Percentiles rank a stretch among this genome's conserved stretches.
Evolutionary conservation across 2,797 vertebrate genomes (phyloP).

Genomic region (Tangara arthus): DNA sequence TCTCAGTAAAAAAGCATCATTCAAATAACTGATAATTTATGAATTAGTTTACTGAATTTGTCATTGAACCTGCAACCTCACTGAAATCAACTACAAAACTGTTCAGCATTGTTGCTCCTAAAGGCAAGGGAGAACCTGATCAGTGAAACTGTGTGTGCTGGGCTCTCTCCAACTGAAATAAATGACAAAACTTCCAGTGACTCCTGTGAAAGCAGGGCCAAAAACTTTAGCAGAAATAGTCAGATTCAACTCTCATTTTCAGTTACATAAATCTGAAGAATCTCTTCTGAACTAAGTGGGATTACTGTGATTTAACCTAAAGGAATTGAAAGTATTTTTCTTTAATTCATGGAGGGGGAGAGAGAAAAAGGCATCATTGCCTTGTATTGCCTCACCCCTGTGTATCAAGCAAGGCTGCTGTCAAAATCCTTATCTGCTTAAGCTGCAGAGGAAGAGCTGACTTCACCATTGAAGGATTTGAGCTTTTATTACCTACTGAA

Average conservation of each 20-base stretch:
- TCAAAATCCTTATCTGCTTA: constrained; percentile 57
- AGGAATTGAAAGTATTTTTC: neutral
- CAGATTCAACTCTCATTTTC: neutral
- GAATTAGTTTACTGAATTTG: neutral
- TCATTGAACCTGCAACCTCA: neutral
- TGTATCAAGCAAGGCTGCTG: neutral
- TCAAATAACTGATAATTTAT: neutral
- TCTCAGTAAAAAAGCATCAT: neutral
- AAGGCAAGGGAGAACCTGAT: neutral
- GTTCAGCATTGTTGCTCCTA: neutral
- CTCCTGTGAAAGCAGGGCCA: neutral
- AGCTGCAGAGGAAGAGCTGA: constrained; percentile 45
- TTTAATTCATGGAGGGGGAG: neutral
- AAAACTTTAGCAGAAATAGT: neutral
- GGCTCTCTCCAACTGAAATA: neutral
- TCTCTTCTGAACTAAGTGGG: neutral
- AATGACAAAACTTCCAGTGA: neutral
- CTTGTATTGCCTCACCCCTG: neutral
- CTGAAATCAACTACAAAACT: neutral
- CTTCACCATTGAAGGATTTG: constrained; percentile 35
- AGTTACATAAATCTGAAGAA: neutral
- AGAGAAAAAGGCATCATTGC: neutral
- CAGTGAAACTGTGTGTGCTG: accelerated
- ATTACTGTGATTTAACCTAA: neutral
- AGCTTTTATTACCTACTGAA: constrained; percentile 17